Evolutionary conservation across 2,888 invertebrate genomes (phyloP).

Genomic region (Pheosia tremula): DNA sequence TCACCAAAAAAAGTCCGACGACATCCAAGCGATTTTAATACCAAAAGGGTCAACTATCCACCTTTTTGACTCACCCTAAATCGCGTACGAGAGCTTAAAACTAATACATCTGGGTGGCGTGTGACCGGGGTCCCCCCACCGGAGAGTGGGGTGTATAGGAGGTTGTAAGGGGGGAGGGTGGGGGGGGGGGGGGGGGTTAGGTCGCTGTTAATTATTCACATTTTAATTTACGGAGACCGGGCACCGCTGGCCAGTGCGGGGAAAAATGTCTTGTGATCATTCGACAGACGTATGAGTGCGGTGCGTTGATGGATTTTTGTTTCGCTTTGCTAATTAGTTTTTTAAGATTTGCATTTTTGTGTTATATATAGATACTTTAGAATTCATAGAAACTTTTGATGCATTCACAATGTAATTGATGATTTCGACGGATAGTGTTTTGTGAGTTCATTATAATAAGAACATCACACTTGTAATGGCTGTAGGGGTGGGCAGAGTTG

Average conservation of each 20-base stretch:
- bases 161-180: conserved; percentile 36
- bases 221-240: conserved; percentile 81
- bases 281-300: conserved; percentile 65
- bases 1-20: conserved; percentile 33
- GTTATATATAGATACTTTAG: neutral
- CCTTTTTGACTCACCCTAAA: conserved; percentile 66
- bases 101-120: conserved; percentile 79
- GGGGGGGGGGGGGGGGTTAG: conserved; percentile 33
- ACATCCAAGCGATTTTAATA: conserved; percentile 60
- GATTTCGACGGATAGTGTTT: too few species aligned
- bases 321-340: conserved; percentile 24
- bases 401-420: too few species aligned
- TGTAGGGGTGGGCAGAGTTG: too few species aligned
- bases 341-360: conserved; percentile 5
- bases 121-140: conserved; percentile 38
- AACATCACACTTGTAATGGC: too few species aligned
- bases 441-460: too few species aligned
- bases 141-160: conserved; percentile 36
- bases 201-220: conserved; percentile 82
- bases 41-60: conserved; percentile 67
- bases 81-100: conserved; percentile 80
- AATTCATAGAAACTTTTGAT: too few species aligned
- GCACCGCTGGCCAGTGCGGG: conserved; percentile 61
- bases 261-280: conserved; percentile 79
- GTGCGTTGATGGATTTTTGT: conserved; percentile 37